Evolutionary conservation across 2,888 invertebrate genomes (phyloP).

Genomic region (Crocallis elinguaria): DNA sequence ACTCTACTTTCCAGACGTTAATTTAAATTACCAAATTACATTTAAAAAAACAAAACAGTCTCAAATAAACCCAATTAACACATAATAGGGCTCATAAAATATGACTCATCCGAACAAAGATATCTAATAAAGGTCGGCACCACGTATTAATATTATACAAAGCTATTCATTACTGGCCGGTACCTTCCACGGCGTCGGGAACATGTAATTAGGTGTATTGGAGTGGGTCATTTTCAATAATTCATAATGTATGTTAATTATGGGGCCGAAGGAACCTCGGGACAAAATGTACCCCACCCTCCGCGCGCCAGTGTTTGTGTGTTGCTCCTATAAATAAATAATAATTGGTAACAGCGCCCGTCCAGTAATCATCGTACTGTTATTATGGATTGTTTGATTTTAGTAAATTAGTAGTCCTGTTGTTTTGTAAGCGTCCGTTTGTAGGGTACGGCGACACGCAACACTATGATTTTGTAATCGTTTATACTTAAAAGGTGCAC

Average conservation of each 20-base stretch:
- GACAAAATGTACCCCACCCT: constrained; percentile 49
- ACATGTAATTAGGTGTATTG: constrained; percentile 77
- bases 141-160: constrained; percentile 73
- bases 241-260: constrained; percentile 84
- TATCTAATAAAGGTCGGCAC: constrained; percentile 69
- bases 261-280: constrained; percentile 69
- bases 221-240: constrained; percentile 79
- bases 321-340: constrained; percentile 54
- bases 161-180: constrained; percentile 71
- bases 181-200: constrained; percentile 56
- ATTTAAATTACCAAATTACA: constrained; percentile 29
- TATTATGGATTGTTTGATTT: constrained; percentile 45
- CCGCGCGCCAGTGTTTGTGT: constrained; percentile 50
- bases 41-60: constrained; percentile 41
- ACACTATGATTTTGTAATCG: constrained; percentile 14
- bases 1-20: constrained; percentile 23
- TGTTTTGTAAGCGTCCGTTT: constrained; percentile 1
- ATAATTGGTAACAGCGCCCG: constrained; percentile 50
- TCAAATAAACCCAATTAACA: constrained; percentile 65
- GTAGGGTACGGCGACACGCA: constrained; percentile 11
- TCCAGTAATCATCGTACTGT: constrained; percentile 43
- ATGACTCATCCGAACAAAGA: constrained; percentile 71
- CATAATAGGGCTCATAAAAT: constrained; percentile 65
- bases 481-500: constrained; percentile 6
- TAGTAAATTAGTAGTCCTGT: constrained; percentile 32